phyloP scores from a whole-genome alignment of 2,888 invertebrate genomes.

The Mythimna albipuncta region DNA sequence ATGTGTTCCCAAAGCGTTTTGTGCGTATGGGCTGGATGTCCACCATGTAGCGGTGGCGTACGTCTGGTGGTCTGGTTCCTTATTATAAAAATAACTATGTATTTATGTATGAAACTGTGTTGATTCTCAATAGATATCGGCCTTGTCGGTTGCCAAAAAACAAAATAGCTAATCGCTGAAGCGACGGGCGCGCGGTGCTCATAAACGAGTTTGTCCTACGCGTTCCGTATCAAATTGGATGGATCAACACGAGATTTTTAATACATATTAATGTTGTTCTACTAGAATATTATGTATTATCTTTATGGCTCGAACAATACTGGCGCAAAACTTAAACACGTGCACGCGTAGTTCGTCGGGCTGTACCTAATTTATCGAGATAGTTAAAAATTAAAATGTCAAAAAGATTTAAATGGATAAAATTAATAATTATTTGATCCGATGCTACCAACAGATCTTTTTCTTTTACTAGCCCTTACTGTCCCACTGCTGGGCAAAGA shows the following conservation, averaged over 20 bases:
- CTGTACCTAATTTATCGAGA: neutral
- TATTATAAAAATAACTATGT: conserved; percentile 53
- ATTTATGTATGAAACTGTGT: conserved; percentile 49
- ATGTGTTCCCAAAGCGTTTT: too few relatives aligned
- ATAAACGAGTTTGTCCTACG: conserved; percentile 53
- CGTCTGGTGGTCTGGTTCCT: conserved; percentile 6
- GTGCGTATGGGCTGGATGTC: too few relatives aligned
- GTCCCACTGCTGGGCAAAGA: too few relatives aligned
- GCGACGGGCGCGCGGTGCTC: conserved; percentile 31
- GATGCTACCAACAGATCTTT: neutral
- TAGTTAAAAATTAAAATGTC: neutral
- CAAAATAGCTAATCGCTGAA: conserved; percentile 53
- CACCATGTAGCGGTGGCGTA: too few relatives aligned
- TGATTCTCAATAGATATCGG: conserved; percentile 57
- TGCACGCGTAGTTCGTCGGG: neutral
- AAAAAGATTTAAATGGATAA: too few relatives aligned
- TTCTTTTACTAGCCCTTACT: too few relatives aligned
- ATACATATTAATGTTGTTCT: conserved; percentile 46
- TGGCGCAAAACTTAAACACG: neutral
- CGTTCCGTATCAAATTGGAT: conserved; percentile 32
- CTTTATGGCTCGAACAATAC: neutral
- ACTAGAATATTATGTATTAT: conserved; percentile 12
- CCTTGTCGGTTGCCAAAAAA: conserved; percentile 63
- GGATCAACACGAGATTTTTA: conserved; percentile 43
- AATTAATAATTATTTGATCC: neutral